Percentiles rank a stretch among this genome's conserved stretches.
Conservation (phyloP, 2,113 vertebrate genomes). For the Hemibagrus wyckioides region DNA sequence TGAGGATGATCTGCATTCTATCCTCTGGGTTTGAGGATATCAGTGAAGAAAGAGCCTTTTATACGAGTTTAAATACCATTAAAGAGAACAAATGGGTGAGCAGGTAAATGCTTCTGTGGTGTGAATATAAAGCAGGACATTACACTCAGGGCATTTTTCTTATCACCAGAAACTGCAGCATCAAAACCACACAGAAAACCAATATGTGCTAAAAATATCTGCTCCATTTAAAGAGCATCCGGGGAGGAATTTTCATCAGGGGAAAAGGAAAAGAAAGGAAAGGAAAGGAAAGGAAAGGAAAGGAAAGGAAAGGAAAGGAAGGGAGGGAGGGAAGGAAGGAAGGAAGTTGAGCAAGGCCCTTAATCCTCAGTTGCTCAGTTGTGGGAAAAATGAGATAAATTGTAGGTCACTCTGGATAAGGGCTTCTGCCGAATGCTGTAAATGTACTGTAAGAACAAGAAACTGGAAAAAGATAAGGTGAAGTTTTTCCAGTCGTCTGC, state of each 20-base stretch:
- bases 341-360: too few species aligned
- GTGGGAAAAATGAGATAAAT: too few species aligned
- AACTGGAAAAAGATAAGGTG: too few species aligned
- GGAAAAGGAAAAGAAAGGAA: not conserved
- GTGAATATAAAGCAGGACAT: conserved; percentile 1
- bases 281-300: not conserved
- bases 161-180: not conserved
- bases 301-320: not conserved
- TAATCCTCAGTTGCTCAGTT: too few species aligned
- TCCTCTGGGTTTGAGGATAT: not conserved
- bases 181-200: not conserved
- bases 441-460: too few species aligned
- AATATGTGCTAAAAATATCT: not conserved
- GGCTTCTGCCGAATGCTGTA: too few species aligned
- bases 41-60: not conserved
- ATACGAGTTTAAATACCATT: not conserved
- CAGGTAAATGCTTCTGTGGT: not conserved
- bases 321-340: too few species aligned
- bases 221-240: not conserved
- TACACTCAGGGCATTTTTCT: not conserved
- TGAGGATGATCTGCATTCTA: not conserved
- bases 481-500: too few species aligned
- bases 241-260: not conserved
- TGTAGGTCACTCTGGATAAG: too few species aligned
- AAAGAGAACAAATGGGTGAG: not conserved